phyloP scores from a whole-genome alignment of 2,888 invertebrate genomes.

The Nudaria mundana region DNA sequence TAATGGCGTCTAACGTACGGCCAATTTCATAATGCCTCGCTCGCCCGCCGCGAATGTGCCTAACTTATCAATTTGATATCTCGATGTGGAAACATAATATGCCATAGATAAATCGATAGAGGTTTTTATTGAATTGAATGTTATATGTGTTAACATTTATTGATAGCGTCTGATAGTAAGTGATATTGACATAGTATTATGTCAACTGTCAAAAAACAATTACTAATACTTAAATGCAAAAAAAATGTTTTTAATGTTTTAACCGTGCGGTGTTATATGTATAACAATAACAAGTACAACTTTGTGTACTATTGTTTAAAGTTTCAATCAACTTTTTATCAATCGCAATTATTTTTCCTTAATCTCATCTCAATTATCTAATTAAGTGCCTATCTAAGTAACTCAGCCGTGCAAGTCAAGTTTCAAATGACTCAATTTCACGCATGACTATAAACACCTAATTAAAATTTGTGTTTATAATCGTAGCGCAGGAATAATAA shows the following conservation, averaged over 20 bases:
- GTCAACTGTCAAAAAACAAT: too few relatives aligned
- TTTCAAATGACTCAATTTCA: conserved; percentile 24
- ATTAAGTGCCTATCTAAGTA: conserved; percentile 24
- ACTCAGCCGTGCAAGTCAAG: conserved; percentile 21
- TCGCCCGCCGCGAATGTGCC: conserved; percentile 62
- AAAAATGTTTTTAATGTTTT: too few relatives aligned
- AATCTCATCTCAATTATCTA: conserved; percentile 20
- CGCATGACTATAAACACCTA: conserved; percentile 25
- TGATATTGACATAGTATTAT: too few relatives aligned
- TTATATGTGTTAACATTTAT: conserved; percentile 5
- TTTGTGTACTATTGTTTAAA: too few relatives aligned
- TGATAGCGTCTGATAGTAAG: not conserved
- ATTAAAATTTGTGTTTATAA: conserved; percentile 37
- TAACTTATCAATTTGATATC: conserved; percentile 81
- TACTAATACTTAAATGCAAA: too few relatives aligned
- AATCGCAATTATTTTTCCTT: conserved; percentile 8
- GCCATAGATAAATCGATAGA: conserved; percentile 54
- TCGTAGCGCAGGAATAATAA: conserved; percentile 38
- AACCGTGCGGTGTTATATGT: too few relatives aligned
- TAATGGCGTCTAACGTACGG: conserved; percentile 79
- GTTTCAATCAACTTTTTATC: not conserved
- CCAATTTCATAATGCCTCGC: conserved; percentile 80
- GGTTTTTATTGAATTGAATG: conserved; percentile 18
- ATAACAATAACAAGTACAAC: too few relatives aligned
- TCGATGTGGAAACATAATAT: conserved; percentile 74